These are phyloP conservation scores for Oedothorax gibbosus DNA, from an alignment of 1,140 invertebrate species.

Conservation along the genomic window DNA sequence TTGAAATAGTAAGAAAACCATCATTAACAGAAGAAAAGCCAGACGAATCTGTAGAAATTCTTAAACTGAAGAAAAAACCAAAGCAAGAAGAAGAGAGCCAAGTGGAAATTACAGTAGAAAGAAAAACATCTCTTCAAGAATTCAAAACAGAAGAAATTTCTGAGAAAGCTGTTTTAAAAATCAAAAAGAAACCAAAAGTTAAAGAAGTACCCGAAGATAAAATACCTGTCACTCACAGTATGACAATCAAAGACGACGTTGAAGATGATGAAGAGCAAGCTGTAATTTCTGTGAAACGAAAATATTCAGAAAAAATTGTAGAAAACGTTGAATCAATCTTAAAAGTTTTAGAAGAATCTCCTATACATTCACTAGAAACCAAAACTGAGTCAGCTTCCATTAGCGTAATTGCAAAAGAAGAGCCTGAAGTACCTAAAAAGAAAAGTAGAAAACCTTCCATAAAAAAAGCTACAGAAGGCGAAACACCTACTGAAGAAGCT, in stretches of 20 bases:
- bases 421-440: neutral
- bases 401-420: slow-evolving; percentile 23
- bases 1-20: slow-evolving; percentile 27
- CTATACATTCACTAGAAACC: neutral
- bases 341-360: slow-evolving; percentile 23
- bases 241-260: slow-evolving; percentile 45
- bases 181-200: slow-evolving; percentile 45
- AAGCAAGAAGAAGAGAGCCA: slow-evolving; percentile 40
- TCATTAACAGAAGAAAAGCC: slow-evolving; percentile 46
- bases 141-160: slow-evolving; percentile 67
- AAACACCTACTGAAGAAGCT: slow-evolving; percentile 51
- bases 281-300: slow-evolving; percentile 19
- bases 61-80: slow-evolving; percentile 47
- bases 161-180: slow-evolving; percentile 52
- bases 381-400: neutral
- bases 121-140: slow-evolving; percentile 42
- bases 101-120: slow-evolving; percentile 16
- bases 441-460: slow-evolving; percentile 60
- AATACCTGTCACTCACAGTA: slow-evolving; percentile 13
- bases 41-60: slow-evolving; percentile 39
- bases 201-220: slow-evolving; percentile 21
- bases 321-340: slow-evolving; percentile 13
- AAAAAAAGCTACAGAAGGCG: slow-evolving; percentile 64
- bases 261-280: slow-evolving; percentile 60
- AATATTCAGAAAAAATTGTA: slow-evolving; percentile 23